Evolutionary conservation across 2,888 invertebrate genomes (phyloP), one percentile per base, ranked within the genome.

Genomic region (Epiblema foenella): DNA sequence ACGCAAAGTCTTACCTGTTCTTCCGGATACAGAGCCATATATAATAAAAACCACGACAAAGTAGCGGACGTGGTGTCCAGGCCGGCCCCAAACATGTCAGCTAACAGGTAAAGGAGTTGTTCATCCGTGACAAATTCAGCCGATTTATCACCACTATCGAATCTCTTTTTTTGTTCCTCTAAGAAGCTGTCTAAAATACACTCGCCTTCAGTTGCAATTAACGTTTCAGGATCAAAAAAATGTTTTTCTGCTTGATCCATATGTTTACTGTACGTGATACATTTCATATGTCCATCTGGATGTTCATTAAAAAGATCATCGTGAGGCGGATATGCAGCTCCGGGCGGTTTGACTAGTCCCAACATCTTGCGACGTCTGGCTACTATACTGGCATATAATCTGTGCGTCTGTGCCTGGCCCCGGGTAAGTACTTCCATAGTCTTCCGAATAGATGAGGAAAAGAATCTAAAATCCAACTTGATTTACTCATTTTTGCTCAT

Each of bases 71-170:
- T 96, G 0, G 98, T 98, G 79, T 98, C 98, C 64, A 97, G 94
- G 5, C 97, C 97, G 15, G 98, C 98, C 0, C 98, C 97, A 81
- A 97, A 97, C 81, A 98, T 91, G 86, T 98, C 98, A 3, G 96
- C 96, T 73, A 98, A 83, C 37, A 98, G 90, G 84, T 96, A 97
- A 77, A 95, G 89, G 81, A 97, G 90, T 82, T 98, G 98, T 67
- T 94, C 93, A 76, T 95, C 94, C 17, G 92, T 95, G 81, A 95
- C 95, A 77, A 94, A 94, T 65, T 85, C 83, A n/a, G 90, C 87
- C 5, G 85, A 82, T 8, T 89, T 90, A 56, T 94, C 91, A 1
- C 84, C 82, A 64, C 77, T 88, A 63, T 85, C 88, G 74, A 85
- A 88, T 73, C 94, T 85, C 74, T 91, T 90, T 78, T 93, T 94